Evolutionary conservation across 1,140 invertebrate genomes (phyloP).

Genomic region (Trinorchestia longiramus): DNA sequence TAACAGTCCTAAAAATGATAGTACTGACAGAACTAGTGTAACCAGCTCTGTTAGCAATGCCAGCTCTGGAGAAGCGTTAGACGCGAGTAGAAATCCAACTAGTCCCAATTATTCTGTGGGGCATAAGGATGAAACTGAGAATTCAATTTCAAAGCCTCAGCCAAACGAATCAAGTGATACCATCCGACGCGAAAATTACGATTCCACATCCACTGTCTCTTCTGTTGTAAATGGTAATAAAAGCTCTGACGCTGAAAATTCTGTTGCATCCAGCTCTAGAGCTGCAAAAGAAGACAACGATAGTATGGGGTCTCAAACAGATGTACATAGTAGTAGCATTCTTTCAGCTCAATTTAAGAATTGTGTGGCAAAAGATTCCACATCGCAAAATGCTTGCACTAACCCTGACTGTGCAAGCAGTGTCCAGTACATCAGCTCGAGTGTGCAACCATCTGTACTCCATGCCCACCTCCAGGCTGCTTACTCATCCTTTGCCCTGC

Average conservation of each 20-base stretch:
- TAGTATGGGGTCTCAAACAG: neutral
- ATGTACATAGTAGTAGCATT: neutral
- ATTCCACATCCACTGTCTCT: neutral
- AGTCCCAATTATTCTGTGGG: neutral
- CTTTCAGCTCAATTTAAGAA: neutral
- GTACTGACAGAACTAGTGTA: conserved; percentile 3
- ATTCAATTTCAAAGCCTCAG: neutral
- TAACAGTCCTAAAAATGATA: conserved; percentile 30
- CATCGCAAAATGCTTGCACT: neutral
- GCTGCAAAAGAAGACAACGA: neutral
- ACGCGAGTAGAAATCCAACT: neutral
- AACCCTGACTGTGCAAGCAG: conserved; percentile 13
- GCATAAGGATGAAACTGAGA: neutral
- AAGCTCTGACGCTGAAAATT: neutral
- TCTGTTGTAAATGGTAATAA: neutral
- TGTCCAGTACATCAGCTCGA: neutral
- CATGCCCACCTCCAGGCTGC: neutral
- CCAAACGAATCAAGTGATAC: neutral
- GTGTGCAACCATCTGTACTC: neutral
- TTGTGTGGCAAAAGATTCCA: neutral
- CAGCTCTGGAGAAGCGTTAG: conserved; percentile 37
- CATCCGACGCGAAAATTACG: neutral
- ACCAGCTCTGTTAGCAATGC: conserved; percentile 42
- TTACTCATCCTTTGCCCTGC: neutral
- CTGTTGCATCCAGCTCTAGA: neutral